phyloP scores from a whole-genome alignment of 2,888 invertebrate species.

The Fissipunctia ypsillon region DNA sequence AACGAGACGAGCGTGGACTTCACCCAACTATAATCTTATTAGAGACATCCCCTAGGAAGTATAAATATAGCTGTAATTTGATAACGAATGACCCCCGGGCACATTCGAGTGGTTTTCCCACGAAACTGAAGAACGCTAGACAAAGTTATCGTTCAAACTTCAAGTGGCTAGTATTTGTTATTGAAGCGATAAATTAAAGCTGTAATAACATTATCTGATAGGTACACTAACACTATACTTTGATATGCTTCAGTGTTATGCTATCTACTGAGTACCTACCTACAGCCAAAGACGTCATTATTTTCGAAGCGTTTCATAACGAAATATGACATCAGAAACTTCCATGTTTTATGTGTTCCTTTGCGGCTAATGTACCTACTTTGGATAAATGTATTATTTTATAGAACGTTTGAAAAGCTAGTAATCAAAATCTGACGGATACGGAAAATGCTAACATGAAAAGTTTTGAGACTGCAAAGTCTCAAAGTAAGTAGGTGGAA shows the following conservation, averaged over 20 bases:
- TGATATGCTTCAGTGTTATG: too few relatives aligned
- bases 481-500: neutral
- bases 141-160: conserved; percentile 46
- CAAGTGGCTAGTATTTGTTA: conserved; percentile 43
- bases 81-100: conserved; percentile 36
- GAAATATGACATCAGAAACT: neutral
- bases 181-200: conserved; percentile 17
- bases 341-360: neutral
- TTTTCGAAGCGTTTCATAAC: neutral
- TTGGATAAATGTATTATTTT: neutral
- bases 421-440: neutral
- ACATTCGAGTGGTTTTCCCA: conserved; percentile 53
- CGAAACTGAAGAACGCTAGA: conserved; percentile 33
- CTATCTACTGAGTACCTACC: neutral
- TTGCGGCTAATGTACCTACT: neutral
- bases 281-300: neutral
- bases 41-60: conserved; percentile 41
- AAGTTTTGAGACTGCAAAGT: neutral
- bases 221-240: neutral
- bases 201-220: conserved; percentile 16
- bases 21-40: conserved; percentile 48
- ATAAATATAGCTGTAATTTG: conserved; percentile 46
- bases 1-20: conserved; percentile 35
- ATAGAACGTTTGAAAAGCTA: neutral
- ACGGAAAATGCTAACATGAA: neutral